Evolutionary conservation across 2,113 vertebrate species (phyloP), one percentile per base, ranked within the genome.

Genomic region (Eira barbara): DNA sequence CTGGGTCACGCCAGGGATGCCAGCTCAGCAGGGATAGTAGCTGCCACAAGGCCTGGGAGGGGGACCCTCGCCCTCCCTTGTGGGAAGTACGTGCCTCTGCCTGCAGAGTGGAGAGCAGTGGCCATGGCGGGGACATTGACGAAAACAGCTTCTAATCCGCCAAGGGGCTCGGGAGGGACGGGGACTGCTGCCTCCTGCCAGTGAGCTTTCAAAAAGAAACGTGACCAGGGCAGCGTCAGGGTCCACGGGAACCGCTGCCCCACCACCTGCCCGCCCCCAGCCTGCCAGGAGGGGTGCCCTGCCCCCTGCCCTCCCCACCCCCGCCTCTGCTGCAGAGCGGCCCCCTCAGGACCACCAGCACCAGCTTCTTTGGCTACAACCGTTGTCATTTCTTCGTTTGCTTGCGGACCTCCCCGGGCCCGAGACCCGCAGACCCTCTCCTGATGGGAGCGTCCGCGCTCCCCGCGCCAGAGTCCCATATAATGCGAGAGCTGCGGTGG

Each of bases 11-110:
- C 23, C 6, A 12, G 11, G 71, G 39, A 27, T 36, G 67, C n/a
- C n/a, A 4, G n/a, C n/a, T 11, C 8, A 9, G 36, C 4, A 0
- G 39, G 39, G 23, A 63, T 13, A 11, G 12, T 1, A 13, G 1
- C 23, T 3, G 71, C 71, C 71, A 6, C 21, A 6, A 27, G 21
- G 71, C 23, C 12, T 6, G 12, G 36, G 71, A 25, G 36, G 65
- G 10, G 11, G 61, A 63, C n/a, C n/a, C 2, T 20, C 18, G 17
- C 67, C 67, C 52, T n/a, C 67, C 9, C n/a, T 8, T 36, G 34
- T 71, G 18, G 67, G 67, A 36, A 21, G 67, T 6, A 34, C 18
- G 6, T 9, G 67, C 14, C n/a, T 21, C 67, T 21, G 67, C n/a
- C 18, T 10, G 67, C 67, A 21, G 67, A n/a, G 49, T 52, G 67